These are phyloP conservation scores for Sebastes nivosus DNA, from an alignment of 2,797 vertebrate species.

Conservation along the genomic window DNA sequence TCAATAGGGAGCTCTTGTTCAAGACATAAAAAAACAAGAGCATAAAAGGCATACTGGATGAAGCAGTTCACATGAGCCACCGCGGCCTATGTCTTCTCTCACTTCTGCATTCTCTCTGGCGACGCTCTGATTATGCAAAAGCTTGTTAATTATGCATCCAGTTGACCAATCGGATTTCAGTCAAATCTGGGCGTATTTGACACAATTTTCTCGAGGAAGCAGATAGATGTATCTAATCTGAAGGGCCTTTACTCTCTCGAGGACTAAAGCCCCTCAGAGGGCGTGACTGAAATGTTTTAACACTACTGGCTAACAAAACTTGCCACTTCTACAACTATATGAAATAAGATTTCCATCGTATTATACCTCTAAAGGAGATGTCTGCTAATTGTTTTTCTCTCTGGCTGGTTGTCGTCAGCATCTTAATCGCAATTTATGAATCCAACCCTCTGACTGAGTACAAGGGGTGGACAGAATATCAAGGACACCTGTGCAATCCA, in stretches of 20 bases:
- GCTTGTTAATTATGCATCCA: conserved; percentile 16
- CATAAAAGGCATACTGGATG: not conserved
- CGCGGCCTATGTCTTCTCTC: not conserved
- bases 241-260: not conserved
- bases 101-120: not conserved
- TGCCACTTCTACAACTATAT: not conserved
- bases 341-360: not conserved
- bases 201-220: not conserved
- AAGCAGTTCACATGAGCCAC: not conserved
- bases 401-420: not conserved
- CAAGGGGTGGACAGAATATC: conserved; percentile 18
- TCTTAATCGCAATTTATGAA: not conserved
- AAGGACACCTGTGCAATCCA: conserved; percentile 19
- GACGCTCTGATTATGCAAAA: not conserved
- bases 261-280: not conserved
- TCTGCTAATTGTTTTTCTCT: not conserved
- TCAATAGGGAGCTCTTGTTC: not conserved
- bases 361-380: not conserved
- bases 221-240: not conserved
- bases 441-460: not conserved
- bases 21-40: not conserved
- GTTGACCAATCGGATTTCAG: not conserved
- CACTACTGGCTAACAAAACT: not conserved
- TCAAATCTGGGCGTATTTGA: not conserved
- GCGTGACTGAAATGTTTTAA: not conserved